These are phyloP conservation scores for Petrocephalus microphthalmus DNA, from an alignment of 2,113 vertebrate species.

Conservation along the genomic window DNA sequence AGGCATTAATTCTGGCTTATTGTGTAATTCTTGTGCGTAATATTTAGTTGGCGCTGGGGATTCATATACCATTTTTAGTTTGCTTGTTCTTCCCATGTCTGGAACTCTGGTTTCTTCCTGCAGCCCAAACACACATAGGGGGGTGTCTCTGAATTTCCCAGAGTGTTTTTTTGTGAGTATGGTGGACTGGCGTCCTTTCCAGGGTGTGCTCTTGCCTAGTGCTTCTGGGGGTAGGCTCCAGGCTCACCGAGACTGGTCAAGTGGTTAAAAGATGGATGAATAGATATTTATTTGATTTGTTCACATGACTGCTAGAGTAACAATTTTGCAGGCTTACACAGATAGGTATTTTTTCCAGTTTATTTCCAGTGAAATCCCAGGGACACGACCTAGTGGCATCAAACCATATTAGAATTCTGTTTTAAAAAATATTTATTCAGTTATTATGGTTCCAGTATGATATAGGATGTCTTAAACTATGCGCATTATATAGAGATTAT, in stretches of 20 bases:
- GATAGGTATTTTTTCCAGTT: not conserved
- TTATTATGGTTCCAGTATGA: not conserved
- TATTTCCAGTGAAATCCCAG: not conserved
- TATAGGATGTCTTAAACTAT: not conserved
- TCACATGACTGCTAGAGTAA: not conserved
- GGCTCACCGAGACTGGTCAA: not conserved
- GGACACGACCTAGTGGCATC: not conserved
- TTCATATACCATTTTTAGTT: not conserved
- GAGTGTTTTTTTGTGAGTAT: not conserved
- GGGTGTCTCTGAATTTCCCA: not conserved
- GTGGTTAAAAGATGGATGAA: not conserved
- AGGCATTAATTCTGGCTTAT: not conserved
- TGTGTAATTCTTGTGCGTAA: not conserved
- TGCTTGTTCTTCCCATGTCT: not conserved
- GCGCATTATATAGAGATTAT: not conserved
- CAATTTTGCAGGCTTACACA: not conserved
- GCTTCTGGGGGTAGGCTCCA: not conserved
- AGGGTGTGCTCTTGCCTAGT: not conserved
- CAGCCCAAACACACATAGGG: not conserved
- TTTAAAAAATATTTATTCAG: not conserved
- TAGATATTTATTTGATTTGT: not conserved
- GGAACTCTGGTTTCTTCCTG: not conserved
- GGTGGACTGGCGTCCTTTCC: not conserved
- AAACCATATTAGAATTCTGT: not conserved
- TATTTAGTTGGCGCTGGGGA: no score